A percentile compares a stretch with the other conserved stretches of the same genome.
Evolutionary conservation across 1,140 invertebrate species (phyloP).

Genomic region (Drosophila nigrodunni): DNA sequence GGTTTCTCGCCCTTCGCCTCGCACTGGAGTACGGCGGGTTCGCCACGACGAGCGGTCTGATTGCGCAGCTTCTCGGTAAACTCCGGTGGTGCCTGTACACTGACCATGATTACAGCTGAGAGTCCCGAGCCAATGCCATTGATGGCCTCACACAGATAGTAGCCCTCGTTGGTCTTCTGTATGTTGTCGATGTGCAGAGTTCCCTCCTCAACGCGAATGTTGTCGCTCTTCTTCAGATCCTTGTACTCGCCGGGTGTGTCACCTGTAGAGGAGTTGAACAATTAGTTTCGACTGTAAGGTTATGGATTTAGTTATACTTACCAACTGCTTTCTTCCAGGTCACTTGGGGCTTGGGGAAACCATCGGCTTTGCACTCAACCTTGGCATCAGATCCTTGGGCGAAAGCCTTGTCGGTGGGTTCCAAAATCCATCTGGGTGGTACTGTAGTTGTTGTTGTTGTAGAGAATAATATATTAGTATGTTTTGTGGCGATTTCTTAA

Average conservation of each 20-base stretch:
- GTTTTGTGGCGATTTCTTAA: slow-evolving; percentile 17
- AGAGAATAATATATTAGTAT: slow-evolving; percentile 69
- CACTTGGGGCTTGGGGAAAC: slow-evolving; percentile 96
- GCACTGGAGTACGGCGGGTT: slow-evolving; percentile 96
- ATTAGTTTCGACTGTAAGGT: background rate
- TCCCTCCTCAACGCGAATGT: slow-evolving; percentile 95
- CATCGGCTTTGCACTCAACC: slow-evolving; percentile 97
- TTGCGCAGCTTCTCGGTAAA: slow-evolving; percentile 96
- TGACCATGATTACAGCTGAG: slow-evolving; percentile 96
- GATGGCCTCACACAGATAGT: slow-evolving; percentile 97
- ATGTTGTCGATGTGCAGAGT: slow-evolving; percentile 95
- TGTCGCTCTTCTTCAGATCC: slow-evolving; percentile 94
- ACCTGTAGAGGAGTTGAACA: slow-evolving; percentile 86
- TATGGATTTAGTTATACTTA: slow-evolving; percentile 83
- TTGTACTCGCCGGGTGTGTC: slow-evolving; percentile 96
- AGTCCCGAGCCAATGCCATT: slow-evolving; percentile 98
- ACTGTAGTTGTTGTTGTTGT: slow-evolving; percentile 87
- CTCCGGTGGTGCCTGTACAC: slow-evolving; percentile 96
- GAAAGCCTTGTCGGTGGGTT: slow-evolving; percentile 97
- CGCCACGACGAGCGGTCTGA: slow-evolving; percentile 94
- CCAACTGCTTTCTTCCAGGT: slow-evolving; percentile 98
- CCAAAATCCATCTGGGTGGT: slow-evolving; percentile 97
- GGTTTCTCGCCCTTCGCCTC: slow-evolving; percentile 98
- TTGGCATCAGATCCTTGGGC: slow-evolving; percentile 96
- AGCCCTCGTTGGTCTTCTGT: slow-evolving; percentile 96